phyloP scores from a whole-genome alignment of 2,113 vertebrate genomes.

The Varanus salvator region DNA sequence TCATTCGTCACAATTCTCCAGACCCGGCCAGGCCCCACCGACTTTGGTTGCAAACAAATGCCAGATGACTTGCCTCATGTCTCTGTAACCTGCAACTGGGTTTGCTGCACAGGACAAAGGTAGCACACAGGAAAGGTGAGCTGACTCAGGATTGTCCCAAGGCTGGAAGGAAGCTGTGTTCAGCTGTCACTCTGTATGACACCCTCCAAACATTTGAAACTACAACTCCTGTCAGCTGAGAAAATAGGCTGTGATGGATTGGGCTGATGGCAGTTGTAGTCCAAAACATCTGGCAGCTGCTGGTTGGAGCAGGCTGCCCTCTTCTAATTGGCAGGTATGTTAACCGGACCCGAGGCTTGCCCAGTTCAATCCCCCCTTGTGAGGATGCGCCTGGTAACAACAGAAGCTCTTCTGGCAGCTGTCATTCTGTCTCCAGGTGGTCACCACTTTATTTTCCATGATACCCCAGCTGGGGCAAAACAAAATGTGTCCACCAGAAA shows the following conservation, averaged over 20 bases:
- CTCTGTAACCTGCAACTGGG: background rate
- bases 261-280: background rate
- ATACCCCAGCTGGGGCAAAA: background rate
- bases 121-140: background rate
- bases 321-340: background rate
- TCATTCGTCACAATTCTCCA: conserved; percentile 27
- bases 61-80: conserved; percentile 11
- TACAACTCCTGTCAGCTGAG: background rate
- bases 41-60: conserved; percentile 18
- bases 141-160: background rate
- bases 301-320: background rate
- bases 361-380: background rate
- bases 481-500: background rate
- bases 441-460: background rate
- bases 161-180: background rate
- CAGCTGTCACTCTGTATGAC: background rate
- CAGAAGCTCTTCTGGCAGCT: background rate
- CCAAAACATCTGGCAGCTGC: background rate
- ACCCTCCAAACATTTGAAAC: background rate
- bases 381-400: background rate
- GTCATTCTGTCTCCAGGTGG: background rate
- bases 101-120: background rate
- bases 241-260: background rate
- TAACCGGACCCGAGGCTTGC: background rate
- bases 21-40: background rate